Evolutionary conservation across 2,888 invertebrate species (phyloP), one percentile per base, ranked within the genome.

Genomic region (Brachyopa scutellaris): DNA sequence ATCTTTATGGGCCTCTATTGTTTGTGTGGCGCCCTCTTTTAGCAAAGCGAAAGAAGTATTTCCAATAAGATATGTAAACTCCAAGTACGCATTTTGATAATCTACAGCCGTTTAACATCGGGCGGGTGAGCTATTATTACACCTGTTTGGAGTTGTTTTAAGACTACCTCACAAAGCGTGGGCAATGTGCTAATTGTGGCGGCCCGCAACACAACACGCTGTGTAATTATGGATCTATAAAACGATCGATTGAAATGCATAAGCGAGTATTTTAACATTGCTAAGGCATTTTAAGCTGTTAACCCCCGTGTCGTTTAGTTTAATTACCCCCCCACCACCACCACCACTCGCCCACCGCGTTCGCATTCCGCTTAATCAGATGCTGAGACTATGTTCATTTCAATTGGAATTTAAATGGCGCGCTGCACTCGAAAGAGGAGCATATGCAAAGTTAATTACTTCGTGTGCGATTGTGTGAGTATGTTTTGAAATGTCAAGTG

Each of bases 391-490:
- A 23, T 21, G 9, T 59, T 76, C 61, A 74, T 59, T 76, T 64
- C 42, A 70, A 74, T 69, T 57, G 70, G 77, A 82, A 66, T 76
- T 70, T 21, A 74, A 66, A 74, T 74, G 36, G 62, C 62, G 40
- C 45, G 9, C 59, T 42, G 36, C 51, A 51, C 33, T 33, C n/a
- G 66, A 77, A 77, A 70, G 70, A 77, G 66, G 77, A 76, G 76
- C 82, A 82, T 59, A 74, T 69, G 64, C 76, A 74, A 64, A 69
- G 80, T 70, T 82, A 82, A 76, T 82, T 82, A 76, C 74, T 59
- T 42, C 40, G 26, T 76, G 57, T 70, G 42, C 64, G 53, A 69
- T 49, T 69, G 64, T 59, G 36, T 13, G 33, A 53, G 11, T 40
- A 40, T 15, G n/a, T 42, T 47, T 33, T 42, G 77, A 82, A 82